Evolutionary conservation across 2,113 vertebrate genomes (phyloP).

Genomic region (Pygoscelis antarcticus): DNA sequence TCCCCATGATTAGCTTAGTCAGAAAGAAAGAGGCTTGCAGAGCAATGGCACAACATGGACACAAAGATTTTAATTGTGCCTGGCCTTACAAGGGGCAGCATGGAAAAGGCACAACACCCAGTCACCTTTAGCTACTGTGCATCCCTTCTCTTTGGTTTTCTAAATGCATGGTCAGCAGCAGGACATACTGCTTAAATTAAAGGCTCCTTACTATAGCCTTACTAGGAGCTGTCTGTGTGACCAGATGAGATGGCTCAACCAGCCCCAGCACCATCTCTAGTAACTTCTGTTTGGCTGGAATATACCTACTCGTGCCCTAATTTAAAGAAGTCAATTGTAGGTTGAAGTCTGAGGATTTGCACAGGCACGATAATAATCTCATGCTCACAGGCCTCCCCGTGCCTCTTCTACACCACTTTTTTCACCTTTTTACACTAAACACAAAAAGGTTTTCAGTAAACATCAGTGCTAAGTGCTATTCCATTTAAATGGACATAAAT

Average conservation of each 20-base stretch:
- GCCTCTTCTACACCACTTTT: background rate
- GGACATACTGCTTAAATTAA: background rate
- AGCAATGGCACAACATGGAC: background rate
- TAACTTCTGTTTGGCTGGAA: background rate
- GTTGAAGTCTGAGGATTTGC: background rate
- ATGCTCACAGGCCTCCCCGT: background rate
- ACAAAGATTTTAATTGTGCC: background rate
- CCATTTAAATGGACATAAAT: conserved; percentile 49
- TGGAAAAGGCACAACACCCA: background rate
- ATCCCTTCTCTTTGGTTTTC: background rate
- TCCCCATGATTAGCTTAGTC: background rate
- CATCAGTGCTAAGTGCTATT: conserved; percentile 3
- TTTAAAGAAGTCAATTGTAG: background rate
- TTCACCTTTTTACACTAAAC: conserved; percentile 33
- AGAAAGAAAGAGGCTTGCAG: background rate
- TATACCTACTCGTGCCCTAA: rapidly evolving
- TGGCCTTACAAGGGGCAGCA: background rate
- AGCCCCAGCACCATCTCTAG: background rate
- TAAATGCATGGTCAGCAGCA: background rate
- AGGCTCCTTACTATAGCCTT: background rate
- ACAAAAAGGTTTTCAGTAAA: conserved; percentile 49
- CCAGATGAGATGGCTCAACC: background rate
- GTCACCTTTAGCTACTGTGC: background rate
- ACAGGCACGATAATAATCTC: background rate
- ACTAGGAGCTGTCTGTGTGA: background rate